These are phyloP conservation scores for Drosophila mayri DNA, from an alignment of 1,140 invertebrate species.

Conservation along the genomic window DNA sequence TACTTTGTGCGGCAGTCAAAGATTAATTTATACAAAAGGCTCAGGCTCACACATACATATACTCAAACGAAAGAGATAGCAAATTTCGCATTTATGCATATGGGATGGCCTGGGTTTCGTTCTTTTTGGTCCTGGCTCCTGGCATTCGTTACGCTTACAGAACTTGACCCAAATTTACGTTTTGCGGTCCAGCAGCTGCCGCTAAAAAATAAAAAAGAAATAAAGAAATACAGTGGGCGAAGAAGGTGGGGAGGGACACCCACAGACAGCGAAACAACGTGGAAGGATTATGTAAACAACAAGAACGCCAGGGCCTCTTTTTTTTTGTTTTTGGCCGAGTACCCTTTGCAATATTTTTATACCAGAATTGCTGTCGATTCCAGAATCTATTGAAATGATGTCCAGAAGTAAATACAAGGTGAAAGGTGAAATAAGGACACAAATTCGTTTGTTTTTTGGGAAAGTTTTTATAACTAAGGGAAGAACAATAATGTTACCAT, in stretches of 20 bases:
- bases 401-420: background rate
- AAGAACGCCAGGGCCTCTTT: slow-evolving; percentile 2
- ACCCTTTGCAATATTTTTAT: background rate
- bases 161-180: slow-evolving; percentile 80
- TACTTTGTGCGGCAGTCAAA: slow-evolving; percentile 57
- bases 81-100: slow-evolving; percentile 30
- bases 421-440: background rate
- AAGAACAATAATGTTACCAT: background rate
- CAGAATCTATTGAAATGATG: background rate
- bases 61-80: slow-evolving; percentile 18
- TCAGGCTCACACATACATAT: slow-evolving; percentile 4
- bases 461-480: too few relatives aligned
- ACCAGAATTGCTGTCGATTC: background rate
- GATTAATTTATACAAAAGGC: slow-evolving; percentile 48
- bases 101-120: slow-evolving; percentile 10
- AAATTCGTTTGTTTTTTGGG: background rate
- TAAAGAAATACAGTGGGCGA: background rate
- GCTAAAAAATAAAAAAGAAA: slow-evolving; percentile 20
- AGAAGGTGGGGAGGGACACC: background rate
- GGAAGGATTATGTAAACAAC: slow-evolving; percentile 81
- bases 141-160: slow-evolving; percentile 62
- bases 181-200: slow-evolving; percentile 71
- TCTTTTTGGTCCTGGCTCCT: slow-evolving; percentile 1
- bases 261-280: slow-evolving; percentile 63
- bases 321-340: background rate